Base-by-base conservation (phyloP, 2,888 invertebrate genomes). In the Hirtodrosophila alboralis region DNA sequence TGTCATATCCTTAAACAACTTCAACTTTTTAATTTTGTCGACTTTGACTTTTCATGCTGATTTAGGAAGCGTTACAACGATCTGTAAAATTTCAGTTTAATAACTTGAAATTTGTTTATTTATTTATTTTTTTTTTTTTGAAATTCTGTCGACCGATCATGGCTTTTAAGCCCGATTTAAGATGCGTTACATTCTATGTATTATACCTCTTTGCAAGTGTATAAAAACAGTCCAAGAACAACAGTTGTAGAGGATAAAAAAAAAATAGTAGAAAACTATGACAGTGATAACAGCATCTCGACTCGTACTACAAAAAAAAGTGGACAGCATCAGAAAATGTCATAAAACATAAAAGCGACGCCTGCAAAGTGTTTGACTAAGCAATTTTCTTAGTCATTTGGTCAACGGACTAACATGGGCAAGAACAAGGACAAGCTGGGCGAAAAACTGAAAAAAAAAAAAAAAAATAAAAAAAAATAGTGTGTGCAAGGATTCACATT, bases 311-410 rank as follows among this genome's bases (percentile, higher is more conserved):
- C 30, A 69, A 47, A 45, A 47, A 31, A 43, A 47, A 47, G 41
- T 21, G 38, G 26, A 8, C 16, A 49, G 27, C 23, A 27, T 12
- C 36, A 58, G 67, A 56, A 43, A 74, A 81, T 81, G 78, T 77
- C 76, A 80, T 77, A 81, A 80, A 77, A 81, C 66, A 77, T 81
- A 74, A 74, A 81, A 64, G 76, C 81, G 76, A 80, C 74, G 76
- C 78, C 76, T 81, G 76, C 63, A 76, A 76, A 77, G 81, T 80
- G 76, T 81, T 81, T 73, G 81, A 70, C 81, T 74, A 77, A 81
- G 81, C 76, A 77, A 77, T 77, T 77, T 81, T 81, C 81, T 80
- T 76, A 73, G 81, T 74, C 76, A 80, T 77, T 76, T 81, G 81
- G 81, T 70, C 76, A 76, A 57, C 56, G 64, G 23, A 23, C 1